A percentile compares a stretch with the other conserved stretches of the same genome.
Evolutionary conservation across 2,113 vertebrate genomes (phyloP).

Genomic region (Bungarus multicinctus): DNA sequence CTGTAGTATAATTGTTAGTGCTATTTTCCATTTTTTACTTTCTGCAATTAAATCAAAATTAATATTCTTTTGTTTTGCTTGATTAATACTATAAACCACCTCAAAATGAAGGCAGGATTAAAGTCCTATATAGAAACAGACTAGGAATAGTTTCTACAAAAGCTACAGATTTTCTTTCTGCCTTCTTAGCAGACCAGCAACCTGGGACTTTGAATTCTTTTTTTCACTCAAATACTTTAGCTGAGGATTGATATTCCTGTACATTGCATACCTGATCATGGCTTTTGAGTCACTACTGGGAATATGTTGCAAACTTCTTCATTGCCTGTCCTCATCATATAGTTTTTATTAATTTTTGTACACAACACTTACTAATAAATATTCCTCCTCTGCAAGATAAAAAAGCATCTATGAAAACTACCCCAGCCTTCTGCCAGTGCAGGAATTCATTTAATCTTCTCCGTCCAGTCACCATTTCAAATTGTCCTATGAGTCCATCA

Average conservation of each 20-base stretch:
- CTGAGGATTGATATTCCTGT: not conserved
- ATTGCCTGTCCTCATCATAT: not conserved
- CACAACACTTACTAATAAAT: not conserved
- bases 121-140: not conserved
- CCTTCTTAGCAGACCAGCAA: not conserved
- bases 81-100: not conserved
- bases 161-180: not conserved
- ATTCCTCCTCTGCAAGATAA: not conserved
- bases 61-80: not conserved
- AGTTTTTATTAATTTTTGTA: conserved; percentile 21
- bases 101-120: not conserved
- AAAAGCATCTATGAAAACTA: not conserved
- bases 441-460: no score
- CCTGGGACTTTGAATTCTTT: not conserved
- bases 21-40: not conserved
- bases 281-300: not conserved
- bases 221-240: not conserved
- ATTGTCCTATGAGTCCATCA: no score
- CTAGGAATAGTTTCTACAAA: not conserved
- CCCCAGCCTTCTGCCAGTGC: not conserved
- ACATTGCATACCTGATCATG: not conserved
- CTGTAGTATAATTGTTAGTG: not conserved
- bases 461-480: no score
- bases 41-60: not conserved
- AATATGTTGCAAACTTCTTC: not conserved